phyloP scores from a whole-genome alignment of 2,113 vertebrate genomes.

The Orcinus orca region DNA sequence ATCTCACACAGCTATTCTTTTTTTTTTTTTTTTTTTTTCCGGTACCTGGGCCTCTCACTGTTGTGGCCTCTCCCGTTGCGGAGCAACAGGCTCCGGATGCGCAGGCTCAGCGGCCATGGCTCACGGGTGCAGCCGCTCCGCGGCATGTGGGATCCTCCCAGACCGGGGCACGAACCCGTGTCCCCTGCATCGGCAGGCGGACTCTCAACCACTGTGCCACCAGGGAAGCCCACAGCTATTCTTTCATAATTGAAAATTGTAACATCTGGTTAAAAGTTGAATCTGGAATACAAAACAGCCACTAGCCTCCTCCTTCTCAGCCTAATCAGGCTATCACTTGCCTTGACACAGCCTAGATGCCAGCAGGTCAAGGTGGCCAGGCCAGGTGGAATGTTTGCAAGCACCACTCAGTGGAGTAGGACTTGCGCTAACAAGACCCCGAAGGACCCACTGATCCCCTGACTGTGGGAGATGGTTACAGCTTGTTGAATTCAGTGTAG shows the following conservation, averaged over 20 bases:
- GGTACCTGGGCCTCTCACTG: no score
- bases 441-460: neutral
- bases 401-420: neutral
- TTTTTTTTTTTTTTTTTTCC: no score
- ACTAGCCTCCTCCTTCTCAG: neutral
- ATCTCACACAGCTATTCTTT: no score
- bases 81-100: no score
- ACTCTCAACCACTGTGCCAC: accelerated
- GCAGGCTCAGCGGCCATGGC: no score
- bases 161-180: no score
- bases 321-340: neutral
- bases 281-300: neutral
- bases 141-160: no score
- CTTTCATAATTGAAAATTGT: neutral
- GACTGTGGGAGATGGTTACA: neutral
- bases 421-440: neutral
- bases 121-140: accelerated
- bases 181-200: no score
- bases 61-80: no score
- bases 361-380: neutral
- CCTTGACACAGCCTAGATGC: neutral
- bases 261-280: neutral
- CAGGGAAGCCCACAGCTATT: neutral
- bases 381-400: neutral
- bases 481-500: neutral